These are phyloP conservation scores for Drosophila bunnanda DNA, from an alignment of 2,888 invertebrate species.

Conservation along the genomic window DNA sequence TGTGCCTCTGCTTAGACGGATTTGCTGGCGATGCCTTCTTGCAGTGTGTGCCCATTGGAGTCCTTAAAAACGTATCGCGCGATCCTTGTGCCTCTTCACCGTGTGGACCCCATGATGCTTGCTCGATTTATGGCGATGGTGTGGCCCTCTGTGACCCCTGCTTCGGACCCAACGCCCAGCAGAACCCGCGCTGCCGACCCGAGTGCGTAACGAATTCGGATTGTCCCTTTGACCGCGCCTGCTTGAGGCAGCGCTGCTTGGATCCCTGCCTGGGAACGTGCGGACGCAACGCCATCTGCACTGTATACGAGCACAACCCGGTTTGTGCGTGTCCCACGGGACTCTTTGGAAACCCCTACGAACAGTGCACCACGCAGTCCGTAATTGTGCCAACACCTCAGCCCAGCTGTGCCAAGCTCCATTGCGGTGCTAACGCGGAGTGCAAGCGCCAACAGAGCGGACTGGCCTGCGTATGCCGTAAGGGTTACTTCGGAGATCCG, in stretches of 20 bases:
- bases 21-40: constrained; percentile 92
- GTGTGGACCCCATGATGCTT: constrained; percentile 89
- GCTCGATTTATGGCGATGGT: constrained; percentile 90
- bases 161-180: constrained; percentile 88
- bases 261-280: constrained; percentile 93
- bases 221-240: constrained; percentile 91
- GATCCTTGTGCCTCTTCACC: constrained; percentile 92
- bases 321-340: constrained; percentile 89
- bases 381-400: constrained; percentile 80
- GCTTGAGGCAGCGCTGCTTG: constrained; percentile 89
- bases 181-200: constrained; percentile 91
- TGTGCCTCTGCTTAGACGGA: constrained; percentile 91
- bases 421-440: constrained; percentile 90
- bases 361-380: constrained; percentile 88
- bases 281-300: constrained; percentile 90
- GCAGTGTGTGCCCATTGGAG: constrained; percentile 88
- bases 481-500: constrained; percentile 92
- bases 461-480: constrained; percentile 89
- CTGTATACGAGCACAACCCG: constrained; percentile 90
- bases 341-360: constrained; percentile 91
- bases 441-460: constrained; percentile 89
- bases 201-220: constrained; percentile 93
- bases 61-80: constrained; percentile 87
- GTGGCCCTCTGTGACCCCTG: constrained; percentile 93
- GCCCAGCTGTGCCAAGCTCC: constrained; percentile 88